Evolutionary conservation across 1,140 invertebrate species (phyloP), one percentile per base, ranked within the genome.

Genomic region (Drosophila pruinosa): DNA sequence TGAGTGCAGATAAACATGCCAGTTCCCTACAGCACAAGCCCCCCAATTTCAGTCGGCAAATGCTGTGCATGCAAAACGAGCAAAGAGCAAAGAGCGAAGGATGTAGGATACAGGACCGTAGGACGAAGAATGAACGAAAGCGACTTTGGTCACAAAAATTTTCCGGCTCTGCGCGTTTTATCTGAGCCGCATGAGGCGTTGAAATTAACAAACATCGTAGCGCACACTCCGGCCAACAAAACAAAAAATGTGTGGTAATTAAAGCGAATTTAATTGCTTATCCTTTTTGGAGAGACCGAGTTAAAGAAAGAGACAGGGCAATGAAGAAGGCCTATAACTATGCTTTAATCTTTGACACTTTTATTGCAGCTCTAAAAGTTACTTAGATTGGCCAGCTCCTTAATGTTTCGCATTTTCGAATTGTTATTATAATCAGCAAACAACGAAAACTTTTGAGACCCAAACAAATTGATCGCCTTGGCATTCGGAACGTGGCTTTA

Each of bases 331-430:
- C 78, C 70, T 82, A 76, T 89, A 88, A 89, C 83, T 88, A 78
- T 88, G 82, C 82, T 71, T 83, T 89, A 89, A 90, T 90, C 80
- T 90, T 82, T 90, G 88, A 90, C 88, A 90, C 83, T 90, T 90
- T 90, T 90, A 90, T 90, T 90, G 83, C 88, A 69, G 74, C 71
- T 78, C 77, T 82, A 78, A 78, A 90, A 90, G 88, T 90, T 90
- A 88, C 90, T 89, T 90, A 90, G 88, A 90, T 90, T 90, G 43
- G 39, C 31, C 79, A 54, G n/a, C 31, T n/a, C n/a, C n/a, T 72
- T 28, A 76, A 75, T 79, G 73, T 64, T 81, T 86, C 74, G 80
- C 68, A 83, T 83, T 77, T 80, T 72, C 19, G 39, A 50, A 85
- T 78, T 75, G 7, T 12, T 31, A 14, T 8, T 50, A 7, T 80